Percentiles rank a stretch among this genome's conserved stretches.
These are phyloP conservation scores for Cottus gobio DNA, from an alignment of 2,113 vertebrate genomes.

Conservation along the genomic window DNA sequence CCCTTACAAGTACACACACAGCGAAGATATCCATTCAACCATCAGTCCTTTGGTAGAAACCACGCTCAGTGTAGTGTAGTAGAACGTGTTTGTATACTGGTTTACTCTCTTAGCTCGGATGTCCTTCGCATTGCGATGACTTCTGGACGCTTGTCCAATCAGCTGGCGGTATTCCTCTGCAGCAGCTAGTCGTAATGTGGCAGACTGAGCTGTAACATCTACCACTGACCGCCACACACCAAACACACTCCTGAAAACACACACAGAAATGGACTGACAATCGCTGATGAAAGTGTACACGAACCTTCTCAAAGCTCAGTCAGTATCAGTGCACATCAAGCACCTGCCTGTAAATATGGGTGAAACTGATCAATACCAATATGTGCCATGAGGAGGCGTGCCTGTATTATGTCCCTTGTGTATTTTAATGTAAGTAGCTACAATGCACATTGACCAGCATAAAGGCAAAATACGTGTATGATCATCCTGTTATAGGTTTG, in stretches of 20 bases:
- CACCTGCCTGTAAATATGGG: not conserved
- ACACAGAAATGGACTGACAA: not conserved
- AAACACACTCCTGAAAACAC: conserved; percentile 81
- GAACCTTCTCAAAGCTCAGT: not conserved
- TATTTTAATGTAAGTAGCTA: not conserved
- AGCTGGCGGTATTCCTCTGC: conserved; percentile 85
- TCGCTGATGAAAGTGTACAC: not conserved
- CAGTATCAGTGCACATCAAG: not conserved
- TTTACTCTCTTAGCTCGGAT: conserved; percentile 82
- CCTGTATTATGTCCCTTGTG: not conserved
- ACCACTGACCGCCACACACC: conserved; percentile 88
- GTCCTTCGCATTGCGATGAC: conserved; percentile 86
- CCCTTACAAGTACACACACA: conserved; percentile 76
- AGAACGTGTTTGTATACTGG: not conserved
- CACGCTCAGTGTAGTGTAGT: not conserved
- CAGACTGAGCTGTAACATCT: conserved; percentile 82
- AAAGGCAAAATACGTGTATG: not conserved
- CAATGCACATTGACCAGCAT: not conserved
- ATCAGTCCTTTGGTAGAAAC: not conserved
- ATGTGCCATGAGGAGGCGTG: not conserved
- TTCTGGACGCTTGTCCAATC: conserved; percentile 77
- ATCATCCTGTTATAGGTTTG: not conserved
- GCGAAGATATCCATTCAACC: not conserved
- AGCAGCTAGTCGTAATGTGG: conserved; percentile 79
- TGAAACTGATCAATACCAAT: not conserved